These are phyloP conservation scores for Polypterus bichir DNA, from an alignment of 2,113 vertebrate genomes.

Conservation along the genomic window DNA sequence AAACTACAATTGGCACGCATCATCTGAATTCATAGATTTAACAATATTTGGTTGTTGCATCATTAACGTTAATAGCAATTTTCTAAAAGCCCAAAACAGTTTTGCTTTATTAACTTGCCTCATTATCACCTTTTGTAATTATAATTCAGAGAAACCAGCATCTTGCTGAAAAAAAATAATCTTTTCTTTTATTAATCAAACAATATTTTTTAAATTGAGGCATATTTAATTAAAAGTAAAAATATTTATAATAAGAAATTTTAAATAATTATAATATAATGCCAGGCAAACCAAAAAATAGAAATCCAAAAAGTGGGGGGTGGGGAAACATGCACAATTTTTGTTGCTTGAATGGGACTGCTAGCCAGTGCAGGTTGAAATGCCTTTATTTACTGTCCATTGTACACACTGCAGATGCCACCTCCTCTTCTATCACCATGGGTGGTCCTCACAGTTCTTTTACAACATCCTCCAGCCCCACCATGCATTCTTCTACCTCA, in stretches of 20 bases:
- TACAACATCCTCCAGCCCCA: conserved; percentile 88
- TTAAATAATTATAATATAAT: background rate
- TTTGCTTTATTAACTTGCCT: too few species aligned
- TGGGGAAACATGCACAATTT: conserved; percentile 37
- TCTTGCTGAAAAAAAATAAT: too few species aligned
- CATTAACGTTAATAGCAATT: too few species aligned
- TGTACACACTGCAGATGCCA: conserved; percentile 94
- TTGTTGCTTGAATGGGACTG: conserved; percentile 72
- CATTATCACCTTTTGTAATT: too few species aligned
- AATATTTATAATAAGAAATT: background rate
- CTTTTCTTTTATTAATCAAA: too few species aligned
- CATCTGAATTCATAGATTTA: conserved; percentile 24
- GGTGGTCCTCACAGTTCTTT: conserved; percentile 96
- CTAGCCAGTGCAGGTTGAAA: conserved; percentile 66
- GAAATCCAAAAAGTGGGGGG: background rate
- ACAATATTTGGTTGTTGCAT: too few species aligned
- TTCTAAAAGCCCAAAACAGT: too few species aligned
- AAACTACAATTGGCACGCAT: conserved; percentile 59
- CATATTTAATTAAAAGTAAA: too few species aligned
- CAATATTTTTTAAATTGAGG: too few species aligned
- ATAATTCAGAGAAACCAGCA: too few species aligned
- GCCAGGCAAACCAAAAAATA: conserved; percentile 2
- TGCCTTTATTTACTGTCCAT: conserved; percentile 78
- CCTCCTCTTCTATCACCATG: conserved; percentile 91
- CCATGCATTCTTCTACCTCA: conserved; percentile 77